These are phyloP conservation scores for Aythya fuligula DNA, from an alignment of 2,797 vertebrate genomes.

Conservation along the genomic window DNA sequence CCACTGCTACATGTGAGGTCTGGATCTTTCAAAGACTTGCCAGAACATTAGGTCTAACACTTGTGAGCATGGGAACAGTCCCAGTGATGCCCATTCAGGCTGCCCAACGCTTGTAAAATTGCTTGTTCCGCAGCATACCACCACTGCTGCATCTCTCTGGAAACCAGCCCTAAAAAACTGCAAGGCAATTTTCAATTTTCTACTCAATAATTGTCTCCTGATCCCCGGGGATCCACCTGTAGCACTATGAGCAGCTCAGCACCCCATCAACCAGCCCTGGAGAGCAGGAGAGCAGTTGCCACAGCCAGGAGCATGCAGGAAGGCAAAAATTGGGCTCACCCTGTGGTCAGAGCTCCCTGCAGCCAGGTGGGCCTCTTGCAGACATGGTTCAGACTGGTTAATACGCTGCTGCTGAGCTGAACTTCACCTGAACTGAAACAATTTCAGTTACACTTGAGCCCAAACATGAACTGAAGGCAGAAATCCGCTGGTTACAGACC, in stretches of 20 bases:
- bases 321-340: not conserved
- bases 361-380: not conserved
- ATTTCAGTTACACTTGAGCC: not conserved
- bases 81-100: not conserved
- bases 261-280: not conserved
- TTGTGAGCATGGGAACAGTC: not conserved
- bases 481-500: not conserved
- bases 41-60: not conserved
- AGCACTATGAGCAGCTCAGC: not conserved
- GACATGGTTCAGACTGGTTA: not conserved
- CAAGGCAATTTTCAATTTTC: not conserved
- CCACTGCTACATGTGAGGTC: accelerated
- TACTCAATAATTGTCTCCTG: not conserved
- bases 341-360: not conserved
- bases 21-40: not conserved
- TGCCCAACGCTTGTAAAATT: not conserved
- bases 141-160: not conserved
- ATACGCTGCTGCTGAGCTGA: not conserved
- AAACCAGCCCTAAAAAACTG: not conserved
- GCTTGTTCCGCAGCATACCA: not conserved
- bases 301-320: not conserved
- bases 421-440: not conserved
- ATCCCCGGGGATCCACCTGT: not conserved
- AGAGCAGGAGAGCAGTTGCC: not conserved
- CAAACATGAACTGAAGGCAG: not conserved